Evolutionary conservation across 2,888 invertebrate genomes (phyloP).

Genomic region (Hyalella azteca): DNA sequence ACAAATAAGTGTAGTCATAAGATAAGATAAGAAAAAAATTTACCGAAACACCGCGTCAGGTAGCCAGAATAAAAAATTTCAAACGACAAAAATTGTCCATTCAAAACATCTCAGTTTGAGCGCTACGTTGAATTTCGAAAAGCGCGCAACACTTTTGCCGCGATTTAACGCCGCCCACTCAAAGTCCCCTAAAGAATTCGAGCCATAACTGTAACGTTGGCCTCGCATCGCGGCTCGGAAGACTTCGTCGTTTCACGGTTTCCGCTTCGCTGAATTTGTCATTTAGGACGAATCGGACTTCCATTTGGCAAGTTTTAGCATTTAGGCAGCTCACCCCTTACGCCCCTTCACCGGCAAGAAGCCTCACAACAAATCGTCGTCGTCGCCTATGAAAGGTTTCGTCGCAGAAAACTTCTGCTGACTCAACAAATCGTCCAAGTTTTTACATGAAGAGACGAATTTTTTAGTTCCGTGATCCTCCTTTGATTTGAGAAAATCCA

Average conservation of each 20-base stretch:
- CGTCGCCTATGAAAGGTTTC: constrained; percentile 1
- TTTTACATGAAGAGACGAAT: constrained; percentile 2
- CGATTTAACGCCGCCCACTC: background rate
- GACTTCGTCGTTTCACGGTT: background rate
- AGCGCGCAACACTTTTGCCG: constrained; percentile 15
- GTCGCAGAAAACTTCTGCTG: constrained; percentile 29
- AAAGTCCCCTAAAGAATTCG: constrained; percentile 2
- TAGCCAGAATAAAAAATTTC: too few relatives aligned
- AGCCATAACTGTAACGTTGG: constrained; percentile 11
- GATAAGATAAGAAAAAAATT: too few relatives aligned
- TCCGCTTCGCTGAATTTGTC: constrained; percentile 13
- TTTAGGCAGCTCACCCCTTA: background rate
- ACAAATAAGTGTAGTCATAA: too few relatives aligned
- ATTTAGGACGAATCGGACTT: constrained; percentile 29
- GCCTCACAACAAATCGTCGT: constrained; percentile 13
- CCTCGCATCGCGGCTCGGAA: background rate
- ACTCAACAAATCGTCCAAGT: constrained; percentile 31
- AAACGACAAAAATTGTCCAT: background rate
- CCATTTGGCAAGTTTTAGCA: constrained; percentile 29
- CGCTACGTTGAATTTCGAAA: background rate
- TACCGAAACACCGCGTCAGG: too few relatives aligned
- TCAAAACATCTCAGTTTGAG: background rate
- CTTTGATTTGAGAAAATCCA: constrained; percentile 1
- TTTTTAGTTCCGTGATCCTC: constrained; percentile 14
- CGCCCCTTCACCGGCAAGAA: background rate